A percentile compares a stretch with the other conserved stretches of the same genome.
Conservation (phyloP, 2,113 vertebrate genomes). For the Strigops habroptila region DNA sequence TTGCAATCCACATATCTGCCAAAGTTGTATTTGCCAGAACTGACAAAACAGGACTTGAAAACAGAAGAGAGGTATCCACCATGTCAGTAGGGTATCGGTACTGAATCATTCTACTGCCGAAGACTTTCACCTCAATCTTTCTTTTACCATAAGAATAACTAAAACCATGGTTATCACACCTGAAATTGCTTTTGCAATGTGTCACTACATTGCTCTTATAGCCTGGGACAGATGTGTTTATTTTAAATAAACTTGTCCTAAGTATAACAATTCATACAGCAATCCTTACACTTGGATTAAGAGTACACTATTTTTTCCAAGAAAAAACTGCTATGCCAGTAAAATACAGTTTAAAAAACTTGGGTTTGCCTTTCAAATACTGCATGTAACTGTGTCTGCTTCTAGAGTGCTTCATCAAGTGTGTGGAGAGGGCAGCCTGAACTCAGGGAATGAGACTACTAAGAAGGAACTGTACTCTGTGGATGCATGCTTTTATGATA, state of each 20-base stretch:
- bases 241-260: background rate
- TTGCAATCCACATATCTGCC: background rate
- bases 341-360: background rate
- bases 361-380: background rate
- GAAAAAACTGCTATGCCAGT: background rate
- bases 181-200: background rate
- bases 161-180: background rate
- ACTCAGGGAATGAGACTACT: background rate
- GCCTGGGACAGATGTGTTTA: background rate
- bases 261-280: background rate
- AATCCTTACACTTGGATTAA: background rate
- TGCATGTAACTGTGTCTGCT: background rate
- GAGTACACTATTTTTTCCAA: background rate
- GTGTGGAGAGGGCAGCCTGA: background rate
- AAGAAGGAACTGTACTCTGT: background rate
- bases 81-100: background rate
- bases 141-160: background rate
- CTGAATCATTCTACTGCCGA: background rate
- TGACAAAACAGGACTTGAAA: background rate
- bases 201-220: background rate
- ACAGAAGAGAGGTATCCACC: background rate
- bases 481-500: background rate
- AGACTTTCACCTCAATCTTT: background rate
- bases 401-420: background rate
- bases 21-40: background rate